Conservation (phyloP, 2,797 vertebrate species). For the Apodemus agrarius region DNA sequence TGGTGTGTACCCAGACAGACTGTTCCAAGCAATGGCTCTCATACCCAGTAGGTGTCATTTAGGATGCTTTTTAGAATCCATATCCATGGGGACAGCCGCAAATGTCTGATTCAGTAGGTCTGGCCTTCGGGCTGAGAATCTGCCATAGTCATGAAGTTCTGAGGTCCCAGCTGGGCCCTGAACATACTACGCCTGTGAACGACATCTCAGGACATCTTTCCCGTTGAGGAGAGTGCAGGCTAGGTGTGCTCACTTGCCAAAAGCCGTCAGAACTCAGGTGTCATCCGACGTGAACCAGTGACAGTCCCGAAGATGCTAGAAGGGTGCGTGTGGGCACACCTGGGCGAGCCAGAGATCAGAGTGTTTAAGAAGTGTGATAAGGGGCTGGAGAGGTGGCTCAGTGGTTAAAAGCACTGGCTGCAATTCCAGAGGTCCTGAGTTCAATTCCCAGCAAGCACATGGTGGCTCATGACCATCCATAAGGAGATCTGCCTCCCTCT, state of each 20-base stretch:
- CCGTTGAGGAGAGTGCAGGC: not conserved
- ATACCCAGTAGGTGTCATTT: not conserved
- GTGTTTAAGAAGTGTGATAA: not conserved
- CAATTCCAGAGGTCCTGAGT: no score
- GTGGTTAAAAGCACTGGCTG: no score
- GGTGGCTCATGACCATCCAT: no score
- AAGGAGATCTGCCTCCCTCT: no score
- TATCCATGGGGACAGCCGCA: not conserved
- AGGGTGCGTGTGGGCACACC: not conserved
- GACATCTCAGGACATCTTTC: rapidly evolving
- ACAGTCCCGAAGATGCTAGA: not conserved
- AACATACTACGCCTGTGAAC: not conserved
- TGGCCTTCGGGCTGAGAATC: not conserved
- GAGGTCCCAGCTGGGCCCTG: not conserved
- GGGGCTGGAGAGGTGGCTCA: no score
- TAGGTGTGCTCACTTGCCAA: not conserved
- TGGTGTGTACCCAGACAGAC: not conserved
- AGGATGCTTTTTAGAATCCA: not conserved
- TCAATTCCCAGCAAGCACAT: no score
- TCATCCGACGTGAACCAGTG: not conserved
- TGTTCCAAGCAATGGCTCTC: not conserved
- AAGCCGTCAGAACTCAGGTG: not conserved
- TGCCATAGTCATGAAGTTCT: not conserved
- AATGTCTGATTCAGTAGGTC: not conserved
- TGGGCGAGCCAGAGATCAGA: not conserved